Base-by-base conservation (phyloP, 2,888 invertebrate species). In the Beris chalybata region DNA sequence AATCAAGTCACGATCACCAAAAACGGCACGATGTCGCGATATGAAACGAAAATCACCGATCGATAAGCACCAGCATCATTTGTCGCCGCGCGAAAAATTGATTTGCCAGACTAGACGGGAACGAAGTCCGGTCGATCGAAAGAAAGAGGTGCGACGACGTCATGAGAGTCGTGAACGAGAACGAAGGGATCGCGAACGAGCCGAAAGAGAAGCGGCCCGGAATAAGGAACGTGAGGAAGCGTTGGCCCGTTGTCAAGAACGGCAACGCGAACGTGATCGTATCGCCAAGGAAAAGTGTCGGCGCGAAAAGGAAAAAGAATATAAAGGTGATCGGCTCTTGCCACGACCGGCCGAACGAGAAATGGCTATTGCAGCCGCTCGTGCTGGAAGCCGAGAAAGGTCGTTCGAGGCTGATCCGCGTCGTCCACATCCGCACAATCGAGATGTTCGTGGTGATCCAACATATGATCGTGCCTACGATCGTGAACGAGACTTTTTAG, bases 161-260 rank as follows among this genome's bases (percentile, higher is more conserved):
- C 65, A 78, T 74, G 69, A 68, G 73, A 70, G 69, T 29, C 82
- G 87, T 70, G 89, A 89, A 67, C 82, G 89, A 57, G 87, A 87
- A 4, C 79, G 83, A 15, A 80, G 83, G 2, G 85, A 85, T 48
- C 76, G 84, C 3, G 84, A 84, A 63, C 80, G 85, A 2, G 75
- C 82, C 5, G 84, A 84, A 69, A 72, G 85, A 9, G 85, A 85
- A 74, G 84, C 85, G 1, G 85, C 85, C 0, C 76, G 86, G 3
- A 85, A 86, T 70, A 86, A 86, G 71, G 86, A 87, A 73, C 81
- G 86, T 1, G 84, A 85, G 71, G 91, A 91, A 71, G 84, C 85
- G 0, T 76, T 85, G 64, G 88, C 87, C 2, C 83, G 91, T 70
- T 89, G 89, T 63, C 86, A 91, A 65, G 84, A 85, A 70, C 81